phyloP scores from a whole-genome alignment of 2,113 vertebrate genomes.

The Aegithalos caudatus region DNA sequence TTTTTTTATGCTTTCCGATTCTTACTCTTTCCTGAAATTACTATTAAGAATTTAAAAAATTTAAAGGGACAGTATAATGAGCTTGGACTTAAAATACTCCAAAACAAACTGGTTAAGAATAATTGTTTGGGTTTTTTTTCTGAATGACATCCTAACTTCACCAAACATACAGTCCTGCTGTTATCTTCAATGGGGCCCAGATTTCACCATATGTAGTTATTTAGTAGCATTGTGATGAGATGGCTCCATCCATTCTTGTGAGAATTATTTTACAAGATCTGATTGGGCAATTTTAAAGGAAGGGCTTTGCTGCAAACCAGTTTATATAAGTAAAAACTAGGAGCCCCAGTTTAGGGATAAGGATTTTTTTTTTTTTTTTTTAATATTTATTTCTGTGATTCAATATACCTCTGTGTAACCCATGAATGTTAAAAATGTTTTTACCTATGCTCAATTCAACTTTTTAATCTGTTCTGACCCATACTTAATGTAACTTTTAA shows the following conservation, averaged over 20 bases:
- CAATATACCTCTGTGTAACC: not conserved
- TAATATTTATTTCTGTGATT: not conserved
- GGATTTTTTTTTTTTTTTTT: no score
- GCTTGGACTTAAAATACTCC: not conserved
- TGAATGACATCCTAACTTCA: not conserved
- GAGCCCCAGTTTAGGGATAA: not conserved
- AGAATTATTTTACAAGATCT: not conserved
- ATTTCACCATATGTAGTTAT: not conserved
- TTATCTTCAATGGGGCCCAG: not conserved
- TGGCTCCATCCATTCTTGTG: not conserved
- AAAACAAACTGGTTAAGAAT: not conserved
- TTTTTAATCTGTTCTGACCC: not conserved
- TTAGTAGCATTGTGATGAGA: not conserved
- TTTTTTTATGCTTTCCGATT: not conserved
- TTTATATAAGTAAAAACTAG: not conserved
- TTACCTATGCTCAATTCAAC: not conserved
- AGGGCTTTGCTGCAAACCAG: not conserved
- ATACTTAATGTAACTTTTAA: not conserved
- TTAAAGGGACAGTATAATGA: not conserved
- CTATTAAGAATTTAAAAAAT: not conserved
- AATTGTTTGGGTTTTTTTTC: not conserved
- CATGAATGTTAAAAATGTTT: not conserved
- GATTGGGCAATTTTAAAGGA: not conserved
- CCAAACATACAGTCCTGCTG: not conserved
- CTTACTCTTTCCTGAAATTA: not conserved